Conservation (phyloP, 2,888 invertebrate genomes). For the Acleris holmiana region DNA sequence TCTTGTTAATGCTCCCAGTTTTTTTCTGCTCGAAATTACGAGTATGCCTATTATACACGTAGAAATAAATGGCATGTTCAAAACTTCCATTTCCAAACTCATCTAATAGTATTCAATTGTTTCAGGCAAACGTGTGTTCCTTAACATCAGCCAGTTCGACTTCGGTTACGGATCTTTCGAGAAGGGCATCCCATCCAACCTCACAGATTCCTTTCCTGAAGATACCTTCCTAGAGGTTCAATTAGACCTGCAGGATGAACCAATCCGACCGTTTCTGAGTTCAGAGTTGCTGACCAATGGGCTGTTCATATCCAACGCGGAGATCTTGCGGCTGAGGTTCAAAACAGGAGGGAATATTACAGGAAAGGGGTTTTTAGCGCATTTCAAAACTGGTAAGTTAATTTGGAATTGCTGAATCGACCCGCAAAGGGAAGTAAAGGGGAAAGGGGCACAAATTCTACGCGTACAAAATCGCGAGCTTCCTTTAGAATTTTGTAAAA, state of each 20-base stretch:
- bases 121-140: conserved; percentile 87
- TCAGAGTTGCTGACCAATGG: conserved; percentile 86
- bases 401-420: neutral
- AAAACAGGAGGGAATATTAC: conserved; percentile 86
- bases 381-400: conserved; percentile 86
- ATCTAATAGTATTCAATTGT: neutral
- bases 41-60: too few relatives aligned
- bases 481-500: too few relatives aligned
- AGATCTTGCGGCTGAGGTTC: conserved; percentile 85
- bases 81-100: neutral
- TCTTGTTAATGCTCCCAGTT: too few relatives aligned
- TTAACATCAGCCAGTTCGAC: conserved; percentile 87
- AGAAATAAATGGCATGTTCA: too few relatives aligned
- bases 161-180: conserved; percentile 75
- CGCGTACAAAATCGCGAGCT: too few relatives aligned
- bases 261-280: conserved; percentile 84
- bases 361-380: conserved; percentile 87
- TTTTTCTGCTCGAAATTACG: too few relatives aligned
- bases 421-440: too few relatives aligned
- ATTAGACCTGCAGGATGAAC: conserved; percentile 79
- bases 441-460: too few relatives aligned
- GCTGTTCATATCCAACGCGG: conserved; percentile 86
- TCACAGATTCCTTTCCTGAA: conserved; percentile 57
- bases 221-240: conserved; percentile 83
- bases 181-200: conserved; percentile 68